Base-by-base conservation (phyloP, 2,113 vertebrate species). In the Lates calcarifer region DNA sequence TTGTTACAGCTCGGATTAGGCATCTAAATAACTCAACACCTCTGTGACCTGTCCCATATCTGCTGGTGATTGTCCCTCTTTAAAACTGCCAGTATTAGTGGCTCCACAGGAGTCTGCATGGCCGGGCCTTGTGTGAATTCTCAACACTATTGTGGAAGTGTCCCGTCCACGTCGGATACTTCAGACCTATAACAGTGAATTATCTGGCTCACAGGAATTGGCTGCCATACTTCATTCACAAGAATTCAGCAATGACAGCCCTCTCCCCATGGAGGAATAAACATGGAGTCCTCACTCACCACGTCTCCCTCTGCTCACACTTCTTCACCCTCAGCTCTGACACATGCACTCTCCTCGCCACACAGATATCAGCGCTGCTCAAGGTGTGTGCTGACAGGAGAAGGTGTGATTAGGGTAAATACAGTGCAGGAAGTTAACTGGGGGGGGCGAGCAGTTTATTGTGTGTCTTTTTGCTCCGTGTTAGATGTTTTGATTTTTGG, bases 201-300 rank as follows among this genome's bases (percentile, higher is more conserved):
- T 82, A 91, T 86, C 86, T 82, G 75, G 86, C 91, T 91, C 83
- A 45, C 84, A 76, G 90, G 90, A 85, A 83, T 87, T 84, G 81
- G 83, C 45, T 60, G 77, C 92, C 86, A 91, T 95, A 90, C 91
- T 92, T 96, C 93, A 95, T 90, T 77, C 76, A 26, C 74, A 74
- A 85, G 95, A 95, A 96, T 92, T 75, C 77, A n/a, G 93, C 92
- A 93, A 82, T 91, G 94, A 94, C 94, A 95, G 91, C 91, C 92
- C 83, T 89, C 85, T 92, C 88, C 91, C 92, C 80, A 60, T 66
- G 93, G 92, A 93, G 86, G 74, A 87, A 77, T 92, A 90, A 95
- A 94, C 91, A 94, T 79, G 82, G 87, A 90, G 86, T 93, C 90
- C 85, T 88, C 87, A 93, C 90, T 93, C 90, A 89, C 72, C 90